These are phyloP conservation scores for Limonius californicus DNA, from an alignment of 1,140 invertebrate species.

Conservation along the genomic window DNA sequence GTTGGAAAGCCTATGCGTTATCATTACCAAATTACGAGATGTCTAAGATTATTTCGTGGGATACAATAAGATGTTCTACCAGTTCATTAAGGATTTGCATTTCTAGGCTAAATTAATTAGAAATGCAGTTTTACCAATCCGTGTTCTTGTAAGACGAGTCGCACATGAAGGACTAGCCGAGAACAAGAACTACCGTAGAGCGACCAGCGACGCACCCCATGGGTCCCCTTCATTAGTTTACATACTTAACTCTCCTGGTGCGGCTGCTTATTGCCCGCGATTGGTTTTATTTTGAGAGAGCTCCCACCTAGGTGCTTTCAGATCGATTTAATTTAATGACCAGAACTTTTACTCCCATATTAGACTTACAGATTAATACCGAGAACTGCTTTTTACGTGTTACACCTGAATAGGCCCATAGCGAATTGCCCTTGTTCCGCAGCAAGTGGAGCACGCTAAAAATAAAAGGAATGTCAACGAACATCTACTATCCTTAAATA, in stretches of 20 bases:
- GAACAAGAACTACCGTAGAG: constrained; percentile 4
- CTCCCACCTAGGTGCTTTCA: constrained; percentile 10
- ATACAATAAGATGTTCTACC: no score
- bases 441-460: background rate
- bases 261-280: constrained; percentile 7
- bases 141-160: no score
- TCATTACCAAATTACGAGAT: no score
- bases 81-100: no score
- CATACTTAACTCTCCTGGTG: constrained; percentile 13
- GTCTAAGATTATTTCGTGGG: no score
- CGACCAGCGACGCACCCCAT: background rate
- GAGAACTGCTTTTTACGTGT: background rate
- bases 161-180: background rate
- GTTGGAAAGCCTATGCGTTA: no score
- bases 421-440: background rate
- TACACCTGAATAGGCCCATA: background rate
- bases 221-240: constrained; percentile 10
- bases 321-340: constrained; percentile 14
- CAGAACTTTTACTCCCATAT: background rate
- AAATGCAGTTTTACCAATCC: no score
- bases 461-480: background rate
- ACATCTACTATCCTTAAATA: no score
- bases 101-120: no score
- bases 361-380: background rate
- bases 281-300: background rate